A percentile compares a stretch with the other conserved stretches of the same genome.
These are phyloP conservation scores for Trilocha varians DNA, from an alignment of 2,888 invertebrate species.

Conservation along the genomic window DNA sequence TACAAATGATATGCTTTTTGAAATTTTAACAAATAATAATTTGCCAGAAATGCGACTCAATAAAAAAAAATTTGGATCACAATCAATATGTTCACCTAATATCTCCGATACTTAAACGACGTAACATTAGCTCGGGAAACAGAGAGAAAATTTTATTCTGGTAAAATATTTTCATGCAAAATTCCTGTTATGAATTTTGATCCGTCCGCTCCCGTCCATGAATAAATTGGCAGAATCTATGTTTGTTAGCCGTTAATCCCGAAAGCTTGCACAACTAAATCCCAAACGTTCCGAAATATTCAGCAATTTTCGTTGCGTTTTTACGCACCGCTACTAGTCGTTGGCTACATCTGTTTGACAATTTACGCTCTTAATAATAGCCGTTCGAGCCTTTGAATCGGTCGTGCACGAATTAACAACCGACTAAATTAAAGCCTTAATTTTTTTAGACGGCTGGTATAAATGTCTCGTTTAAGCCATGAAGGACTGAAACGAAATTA, in stretches of 20 bases:
- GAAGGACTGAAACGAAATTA: neutral
- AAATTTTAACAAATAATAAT: too few species aligned
- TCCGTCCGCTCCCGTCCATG: neutral
- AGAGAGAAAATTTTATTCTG: neutral
- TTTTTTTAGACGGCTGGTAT: constrained; percentile 46
- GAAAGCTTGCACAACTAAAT: neutral
- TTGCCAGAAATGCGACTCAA: too few species aligned
- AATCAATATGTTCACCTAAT: too few species aligned
- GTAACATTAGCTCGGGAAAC: constrained; percentile 5
- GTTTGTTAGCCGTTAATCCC: neutral
- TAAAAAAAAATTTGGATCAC: too few species aligned
- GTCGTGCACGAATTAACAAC: constrained; percentile 65
- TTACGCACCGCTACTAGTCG: constrained; percentile 55
- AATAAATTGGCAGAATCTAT: neutral
- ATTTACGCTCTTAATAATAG: constrained; percentile 72
- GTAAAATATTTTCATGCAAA: constrained; percentile 1
- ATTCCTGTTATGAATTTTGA: neutral
- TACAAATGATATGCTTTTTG: too few species aligned
- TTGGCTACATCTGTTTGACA: constrained; percentile 68
- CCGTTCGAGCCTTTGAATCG: constrained; percentile 62
- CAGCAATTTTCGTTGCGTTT: constrained; percentile 54
- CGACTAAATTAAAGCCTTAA: constrained; percentile 64
- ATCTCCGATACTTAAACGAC: too few species aligned
- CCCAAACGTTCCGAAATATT: neutral
- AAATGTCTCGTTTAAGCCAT: neutral